Conservation (phyloP, 2,113 vertebrate genomes). For the Falco punctatus region DNA sequence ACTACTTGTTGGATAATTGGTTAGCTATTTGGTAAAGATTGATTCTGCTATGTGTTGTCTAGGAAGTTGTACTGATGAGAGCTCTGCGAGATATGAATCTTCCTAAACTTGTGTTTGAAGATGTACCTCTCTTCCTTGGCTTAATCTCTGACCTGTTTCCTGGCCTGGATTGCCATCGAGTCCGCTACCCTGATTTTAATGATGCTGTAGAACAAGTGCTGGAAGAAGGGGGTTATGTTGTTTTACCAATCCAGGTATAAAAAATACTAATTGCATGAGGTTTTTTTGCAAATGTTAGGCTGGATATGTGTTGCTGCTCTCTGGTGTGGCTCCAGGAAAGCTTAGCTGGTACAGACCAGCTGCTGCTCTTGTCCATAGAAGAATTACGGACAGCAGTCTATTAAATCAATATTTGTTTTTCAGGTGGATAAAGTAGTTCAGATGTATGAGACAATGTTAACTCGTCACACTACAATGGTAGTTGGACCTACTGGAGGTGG, state of each 20-base stretch:
- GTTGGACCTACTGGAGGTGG: slow-evolving; percentile 96
- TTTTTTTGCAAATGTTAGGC: background rate
- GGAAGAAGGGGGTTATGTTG: slow-evolving; percentile 80
- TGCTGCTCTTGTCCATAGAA: background rate
- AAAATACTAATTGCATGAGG: background rate
- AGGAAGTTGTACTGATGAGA: slow-evolving; percentile 97
- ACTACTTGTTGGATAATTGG: background rate
- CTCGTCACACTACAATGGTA: slow-evolving; percentile 94
- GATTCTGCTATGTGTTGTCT: background rate
- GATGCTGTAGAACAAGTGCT: slow-evolving; percentile 88
- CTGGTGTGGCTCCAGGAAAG: background rate
- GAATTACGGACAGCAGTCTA: background rate
- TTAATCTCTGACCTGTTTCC: slow-evolving; percentile 95
- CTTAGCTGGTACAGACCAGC: background rate
- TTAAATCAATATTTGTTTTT: background rate
- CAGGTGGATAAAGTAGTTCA: slow-evolving; percentile 98
- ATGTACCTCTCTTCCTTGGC: slow-evolving; percentile 94
- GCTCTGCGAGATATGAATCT: slow-evolving; percentile 96
- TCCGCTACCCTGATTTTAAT: slow-evolving; percentile 89
- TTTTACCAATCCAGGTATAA: slow-evolving; percentile 87
- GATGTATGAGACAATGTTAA: slow-evolving; percentile 98
- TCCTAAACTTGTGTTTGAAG: slow-evolving; percentile 97
- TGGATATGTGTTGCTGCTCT: background rate
- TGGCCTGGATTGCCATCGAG: slow-evolving; percentile 91
- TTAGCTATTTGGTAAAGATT: background rate